phyloP scores from a whole-genome alignment of 2,113 vertebrate genomes.

The Elanoides forficatus region DNA sequence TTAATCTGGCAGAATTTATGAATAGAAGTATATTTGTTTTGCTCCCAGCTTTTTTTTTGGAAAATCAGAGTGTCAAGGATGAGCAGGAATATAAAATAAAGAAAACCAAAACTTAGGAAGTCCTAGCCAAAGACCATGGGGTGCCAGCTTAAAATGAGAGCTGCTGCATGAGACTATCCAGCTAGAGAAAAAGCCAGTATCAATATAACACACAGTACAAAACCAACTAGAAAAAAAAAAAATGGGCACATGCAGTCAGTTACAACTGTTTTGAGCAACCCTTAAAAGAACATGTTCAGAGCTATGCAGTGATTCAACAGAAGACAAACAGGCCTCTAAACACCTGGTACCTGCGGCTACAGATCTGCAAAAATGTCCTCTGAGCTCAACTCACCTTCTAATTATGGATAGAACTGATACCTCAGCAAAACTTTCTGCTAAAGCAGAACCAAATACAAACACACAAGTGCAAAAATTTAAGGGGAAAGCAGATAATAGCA shows the following conservation, averaged over 20 bases:
- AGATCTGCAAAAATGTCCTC: neutral
- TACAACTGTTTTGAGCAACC: fast-evolving
- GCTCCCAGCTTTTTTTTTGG: neutral
- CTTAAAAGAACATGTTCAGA: fast-evolving
- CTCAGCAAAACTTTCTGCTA: neutral
- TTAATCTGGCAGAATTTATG: neutral
- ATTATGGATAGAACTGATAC: neutral
- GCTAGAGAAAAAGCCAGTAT: neutral
- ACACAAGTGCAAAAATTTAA: too few relatives aligned
- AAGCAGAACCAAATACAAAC: too few relatives aligned
- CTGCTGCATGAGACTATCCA: neutral
- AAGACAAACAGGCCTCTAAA: neutral
- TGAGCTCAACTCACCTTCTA: neutral
- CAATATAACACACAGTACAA: fast-evolving
- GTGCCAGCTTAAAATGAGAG: neutral
- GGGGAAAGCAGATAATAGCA: neutral
- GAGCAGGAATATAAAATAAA: neutral
- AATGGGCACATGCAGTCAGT: fast-evolving
- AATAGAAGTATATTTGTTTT: neutral
- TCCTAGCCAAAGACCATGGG: fast-evolving
- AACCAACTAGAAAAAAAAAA: neutral
- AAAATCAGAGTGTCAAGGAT: neutral
- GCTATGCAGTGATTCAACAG: fast-evolving
- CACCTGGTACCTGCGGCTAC: neutral
- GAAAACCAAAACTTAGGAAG: neutral